Base-by-base conservation (phyloP, 2,113 vertebrate species). In the Formicarius rufipectus region DNA sequence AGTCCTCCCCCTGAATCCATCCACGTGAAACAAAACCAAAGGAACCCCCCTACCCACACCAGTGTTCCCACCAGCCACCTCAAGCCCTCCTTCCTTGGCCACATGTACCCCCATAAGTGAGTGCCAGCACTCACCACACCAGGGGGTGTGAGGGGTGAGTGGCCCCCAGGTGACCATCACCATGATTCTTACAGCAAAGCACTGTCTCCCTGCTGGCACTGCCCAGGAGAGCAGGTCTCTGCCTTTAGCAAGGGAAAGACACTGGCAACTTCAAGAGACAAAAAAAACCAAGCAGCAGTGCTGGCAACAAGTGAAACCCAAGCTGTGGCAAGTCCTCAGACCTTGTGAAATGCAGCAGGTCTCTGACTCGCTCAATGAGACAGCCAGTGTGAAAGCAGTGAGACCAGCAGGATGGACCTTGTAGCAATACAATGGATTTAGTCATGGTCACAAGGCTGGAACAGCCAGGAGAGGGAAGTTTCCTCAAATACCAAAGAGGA, bases 381-480 rank as follows among this genome's bases (percentile, higher is more conserved):
- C 59, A 69, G 49, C 15, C 25, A 44, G 45, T n/a, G 39, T 35
- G 31, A 67, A 52, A 73, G 53, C 73, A 75, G 47, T 14, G 39
- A 82, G 58, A 21, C 20, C 83, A 92, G 75, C 71, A 86, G 44
- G 56, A 88, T 2, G 8, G 84, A 39, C 56, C 53, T 71, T 76
- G 79, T 45, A 87, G 86, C 77, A 84, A 8, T 27, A 63, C 0
- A 5, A 73, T 45, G 27, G 35, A 44, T 95, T 77, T 68, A 90
- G 96, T 95, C 97, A 96, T 52, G 87, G 89, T 92, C 96, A 97
- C 94, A 92, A 94, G 90, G 91, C 94, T 77, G 49, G 25, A 37
- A 23, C 50, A 82, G n/a, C 18, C 39, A 62, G 31, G 35, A 96
- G 74, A 44, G 60, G 78, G 71, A 95, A 94, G 93, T 87, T 92